These are phyloP conservation scores for Menidia menidia DNA, from an alignment of 2,797 vertebrate genomes.

Conservation along the genomic window DNA sequence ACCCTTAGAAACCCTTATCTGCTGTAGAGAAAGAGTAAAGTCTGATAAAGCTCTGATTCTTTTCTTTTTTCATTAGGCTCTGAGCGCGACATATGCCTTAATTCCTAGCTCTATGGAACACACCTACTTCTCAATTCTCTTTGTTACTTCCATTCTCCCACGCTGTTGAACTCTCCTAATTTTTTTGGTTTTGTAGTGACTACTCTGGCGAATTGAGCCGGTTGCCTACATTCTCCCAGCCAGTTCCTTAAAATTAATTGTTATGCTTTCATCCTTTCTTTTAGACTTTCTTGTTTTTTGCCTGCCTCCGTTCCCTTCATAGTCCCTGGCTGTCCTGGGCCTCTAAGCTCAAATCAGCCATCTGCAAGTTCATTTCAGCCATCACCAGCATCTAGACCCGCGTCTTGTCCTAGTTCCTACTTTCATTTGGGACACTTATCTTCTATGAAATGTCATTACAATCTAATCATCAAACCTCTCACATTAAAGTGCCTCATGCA, in stretches of 20 bases:
- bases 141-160: background rate
- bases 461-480: background rate
- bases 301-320: background rate
- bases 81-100: background rate
- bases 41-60: background rate
- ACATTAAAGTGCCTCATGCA: background rate
- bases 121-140: background rate
- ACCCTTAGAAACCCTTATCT: background rate
- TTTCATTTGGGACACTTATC: background rate
- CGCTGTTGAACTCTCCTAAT: background rate
- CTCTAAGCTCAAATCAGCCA: conserved; percentile 2
- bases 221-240: background rate
- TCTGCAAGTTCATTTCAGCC: background rate
- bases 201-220: background rate
- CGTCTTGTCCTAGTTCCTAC: background rate
- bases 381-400: background rate
- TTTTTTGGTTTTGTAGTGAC: background rate
- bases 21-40: background rate
- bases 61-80: background rate
- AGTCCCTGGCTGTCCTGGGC: background rate
- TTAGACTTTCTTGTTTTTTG: background rate
- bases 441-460: background rate
- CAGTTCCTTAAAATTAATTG: background rate
- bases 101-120: background rate
- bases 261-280: background rate